Base-by-base conservation (phyloP, 2,113 vertebrate species). In the Nesoenas mayeri region DNA sequence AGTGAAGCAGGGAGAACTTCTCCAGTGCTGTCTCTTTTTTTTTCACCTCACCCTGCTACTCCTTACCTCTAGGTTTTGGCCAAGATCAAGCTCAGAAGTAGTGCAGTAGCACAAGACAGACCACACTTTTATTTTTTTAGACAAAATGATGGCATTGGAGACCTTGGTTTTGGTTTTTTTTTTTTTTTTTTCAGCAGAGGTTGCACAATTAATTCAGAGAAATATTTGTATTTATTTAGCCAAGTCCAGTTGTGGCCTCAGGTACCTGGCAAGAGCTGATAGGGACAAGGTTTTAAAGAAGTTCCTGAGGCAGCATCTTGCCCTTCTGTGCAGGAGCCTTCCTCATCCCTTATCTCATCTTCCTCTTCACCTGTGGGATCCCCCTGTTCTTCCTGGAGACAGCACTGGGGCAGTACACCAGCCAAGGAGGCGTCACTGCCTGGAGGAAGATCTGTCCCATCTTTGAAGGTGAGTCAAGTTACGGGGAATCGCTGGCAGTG, bases 361-460 rank as follows among this genome's bases (percentile, higher is more conserved):
- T 99, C 97, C 98, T 99, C 91, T 97, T 99, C 88, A 98, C 98
- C 70, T 99, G 98, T 1, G 99, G 99, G 67, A 98, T 99, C 78
- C 99, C 99, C 0, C 10, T 99, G 36, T 99, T 99, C 96, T 98
- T 99, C 88, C 79, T 99, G 98, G 99, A 99, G 98, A 99, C 98
- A 0, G 98, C 98, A 0, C 42, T 99, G 97, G 99, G 99, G 31
- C 99, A 99, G 93, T 99, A 99, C 93, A 99, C 99, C 38, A 99
- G 98, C 61, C 98, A 99, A 92, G 98, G 99, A 5, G 98, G 98
- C 2, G 95, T 99, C 48, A 99, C 99, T 0, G 99, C 99, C 92
- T 99, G 99, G 99, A 98, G 98, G 96, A 99, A 99, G 97, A 99
- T 99, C 84, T 99, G 99, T 48, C 99, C 99, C 80, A 98, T 99